Percentiles rank a stretch among this genome's conserved stretches.
phyloP scores from a whole-genome alignment of 2,113 vertebrate genomes.

The Toxotes jaculatrix region DNA sequence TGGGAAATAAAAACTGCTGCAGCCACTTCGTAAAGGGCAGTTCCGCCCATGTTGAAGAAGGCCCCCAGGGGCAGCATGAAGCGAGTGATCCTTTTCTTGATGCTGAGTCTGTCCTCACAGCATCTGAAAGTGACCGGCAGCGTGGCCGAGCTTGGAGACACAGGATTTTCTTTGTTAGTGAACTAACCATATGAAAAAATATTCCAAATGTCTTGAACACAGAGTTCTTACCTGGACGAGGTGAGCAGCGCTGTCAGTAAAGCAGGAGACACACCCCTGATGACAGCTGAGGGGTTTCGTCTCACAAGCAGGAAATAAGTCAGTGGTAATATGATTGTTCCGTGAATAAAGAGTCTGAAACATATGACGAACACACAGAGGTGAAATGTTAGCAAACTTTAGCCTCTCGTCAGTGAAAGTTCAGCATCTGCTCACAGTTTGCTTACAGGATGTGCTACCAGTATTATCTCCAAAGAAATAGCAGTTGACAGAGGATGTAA shows the following conservation, averaged over 20 bases:
- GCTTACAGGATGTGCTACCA: no score
- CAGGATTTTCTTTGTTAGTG: background rate
- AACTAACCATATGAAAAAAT: no score
- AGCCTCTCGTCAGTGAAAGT: no score
- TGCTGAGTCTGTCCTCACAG: constrained; percentile 10
- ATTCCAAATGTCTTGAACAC: no score
- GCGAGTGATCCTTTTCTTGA: background rate
- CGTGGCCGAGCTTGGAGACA: constrained; percentile 15
- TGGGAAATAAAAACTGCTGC: background rate
- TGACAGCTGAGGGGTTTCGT: background rate
- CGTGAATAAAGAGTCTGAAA: background rate
- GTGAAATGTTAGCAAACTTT: no score
- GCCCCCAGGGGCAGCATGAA: constrained; percentile 32
- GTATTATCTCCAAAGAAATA: no score
- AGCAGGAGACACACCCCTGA: background rate
- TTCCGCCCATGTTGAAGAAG: constrained; percentile 20
- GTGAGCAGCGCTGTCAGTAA: background rate
- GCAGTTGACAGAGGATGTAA: no score
- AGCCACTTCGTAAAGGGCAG: constrained; percentile 11
- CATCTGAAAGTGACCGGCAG: background rate
- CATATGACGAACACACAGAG: no score
- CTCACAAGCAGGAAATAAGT: background rate
- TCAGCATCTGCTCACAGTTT: no score
- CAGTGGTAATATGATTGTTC: background rate
- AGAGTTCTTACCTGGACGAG: constrained; percentile 2